Evolutionary conservation across 1,140 invertebrate species (phyloP), one percentile per base, ranked within the genome.

Genomic region (Condylostylus longicornis): DNA sequence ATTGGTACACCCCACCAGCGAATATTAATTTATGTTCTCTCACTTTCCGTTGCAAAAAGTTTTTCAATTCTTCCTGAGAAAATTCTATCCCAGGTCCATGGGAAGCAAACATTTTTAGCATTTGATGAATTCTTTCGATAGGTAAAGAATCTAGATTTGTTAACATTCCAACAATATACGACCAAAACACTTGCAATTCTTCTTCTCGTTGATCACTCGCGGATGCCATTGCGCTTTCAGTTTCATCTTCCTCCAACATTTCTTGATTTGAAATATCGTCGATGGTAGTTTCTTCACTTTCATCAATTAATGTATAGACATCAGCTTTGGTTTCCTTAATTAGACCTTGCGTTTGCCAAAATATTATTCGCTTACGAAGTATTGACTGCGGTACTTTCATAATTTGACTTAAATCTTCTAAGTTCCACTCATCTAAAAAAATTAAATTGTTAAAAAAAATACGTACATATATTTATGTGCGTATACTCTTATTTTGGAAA

Each of bases 141-240:
- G 90, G 81, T 53, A 97, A 69, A 2, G 83, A 86, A 46, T 95
- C 89, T 37, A 97, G 66, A 68, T 96, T 97, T 1, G 89, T 91
- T 18, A 97, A 62, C 89, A 97, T 95, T 7, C 89, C 90, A 23
- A 91, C 81, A 51, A 95, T 93, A 50, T 96, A 96, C 1, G 87
- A 88, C 90, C 90, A 96, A 50, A 90, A 90, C 8, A 88, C 55
- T 70, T 90, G 84, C n/a, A 91, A 63, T 54, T 95, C 88, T 48
- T 88, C 85, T 61, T 93, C 86, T 39, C 84, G 70, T 64, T 94
- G 88, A 61, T 91, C 86, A 58, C 87, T 81, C 8, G 86, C 80
- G 14, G 87, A 88, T 6, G 88, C 83, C 77, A 94, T 91, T 0
- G 79, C 86, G 58, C 85, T 90, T 60, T 94, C 89, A 5, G 75